These are phyloP conservation scores for Apamea anceps DNA, from an alignment of 2,888 invertebrate genomes.

Conservation along the genomic window DNA sequence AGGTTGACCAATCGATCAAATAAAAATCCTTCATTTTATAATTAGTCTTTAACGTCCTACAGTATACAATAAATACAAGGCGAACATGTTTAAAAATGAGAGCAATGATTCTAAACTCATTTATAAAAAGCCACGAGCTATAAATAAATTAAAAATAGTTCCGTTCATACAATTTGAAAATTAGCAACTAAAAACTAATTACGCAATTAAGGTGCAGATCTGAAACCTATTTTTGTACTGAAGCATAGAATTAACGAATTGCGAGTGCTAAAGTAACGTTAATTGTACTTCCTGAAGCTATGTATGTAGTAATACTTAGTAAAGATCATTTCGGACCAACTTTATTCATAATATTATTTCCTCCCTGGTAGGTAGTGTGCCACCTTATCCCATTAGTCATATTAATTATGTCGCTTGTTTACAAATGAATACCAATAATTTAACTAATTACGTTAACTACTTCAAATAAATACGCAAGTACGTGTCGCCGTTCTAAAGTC, in stretches of 20 bases:
- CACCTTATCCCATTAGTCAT: constrained; percentile 25
- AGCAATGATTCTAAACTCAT: not conserved
- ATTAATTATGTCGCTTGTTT: constrained; percentile 7
- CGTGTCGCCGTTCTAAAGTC: constrained; percentile 5
- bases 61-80: not conserved
- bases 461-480: constrained; percentile 31
- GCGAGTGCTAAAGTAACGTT: not conserved
- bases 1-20: not conserved
- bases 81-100: not conserved
- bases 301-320: not conserved
- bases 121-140: not conserved
- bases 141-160: not conserved
- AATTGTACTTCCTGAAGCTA: not conserved
- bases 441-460: constrained; percentile 20
- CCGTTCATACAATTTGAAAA: not conserved
- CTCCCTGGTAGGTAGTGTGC: constrained; percentile 10
- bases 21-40: not conserved
- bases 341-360: not conserved
- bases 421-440: constrained; percentile 18
- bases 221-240: not conserved
- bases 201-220: not conserved
- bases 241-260: not conserved
- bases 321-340: not conserved
- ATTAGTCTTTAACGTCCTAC: not conserved
- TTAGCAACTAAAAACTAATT: not conserved